phyloP scores from a whole-genome alignment of 2,888 invertebrate species.

The Allygus modestus region DNA sequence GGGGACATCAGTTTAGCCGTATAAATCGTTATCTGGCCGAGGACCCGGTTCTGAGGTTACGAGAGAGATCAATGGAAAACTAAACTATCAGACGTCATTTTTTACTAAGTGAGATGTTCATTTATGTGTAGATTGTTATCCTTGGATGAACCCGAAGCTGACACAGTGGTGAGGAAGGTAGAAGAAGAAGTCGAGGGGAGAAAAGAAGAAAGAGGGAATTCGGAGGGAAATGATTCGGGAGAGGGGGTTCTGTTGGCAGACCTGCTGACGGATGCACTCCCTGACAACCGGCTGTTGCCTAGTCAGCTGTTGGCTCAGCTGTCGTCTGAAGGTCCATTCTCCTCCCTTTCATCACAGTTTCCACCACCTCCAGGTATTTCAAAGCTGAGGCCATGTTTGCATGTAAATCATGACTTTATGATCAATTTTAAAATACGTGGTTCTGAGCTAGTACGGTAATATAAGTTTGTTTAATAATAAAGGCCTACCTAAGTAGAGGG shows the following conservation, averaged over 20 bases:
- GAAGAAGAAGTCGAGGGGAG: conserved; percentile 29
- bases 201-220: conserved; percentile 37
- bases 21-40: too few relatives aligned
- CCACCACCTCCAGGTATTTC: conserved; percentile 22
- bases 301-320: conserved; percentile 67
- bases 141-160: conserved; percentile 65
- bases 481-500: too few relatives aligned
- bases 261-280: conserved; percentile 64
- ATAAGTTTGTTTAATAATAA: too few relatives aligned
- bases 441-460: too few relatives aligned
- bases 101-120: too few relatives aligned
- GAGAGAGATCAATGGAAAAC: too few relatives aligned
- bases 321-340: conserved; percentile 35
- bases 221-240: background rate
- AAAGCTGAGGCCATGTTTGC: too few relatives aligned
- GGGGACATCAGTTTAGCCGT: too few relatives aligned
- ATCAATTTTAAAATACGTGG: too few relatives aligned
- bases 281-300: conserved; percentile 66
- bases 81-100: too few relatives aligned
- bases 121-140: conserved; percentile 56
- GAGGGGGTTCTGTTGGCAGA: conserved; percentile 60
- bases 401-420: too few relatives aligned
- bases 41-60: too few relatives aligned
- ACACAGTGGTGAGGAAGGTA: conserved; percentile 8
- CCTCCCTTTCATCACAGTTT: background rate